phyloP scores from a whole-genome alignment of 2,113 vertebrate species.

The Ardeotis arabs region DNA sequence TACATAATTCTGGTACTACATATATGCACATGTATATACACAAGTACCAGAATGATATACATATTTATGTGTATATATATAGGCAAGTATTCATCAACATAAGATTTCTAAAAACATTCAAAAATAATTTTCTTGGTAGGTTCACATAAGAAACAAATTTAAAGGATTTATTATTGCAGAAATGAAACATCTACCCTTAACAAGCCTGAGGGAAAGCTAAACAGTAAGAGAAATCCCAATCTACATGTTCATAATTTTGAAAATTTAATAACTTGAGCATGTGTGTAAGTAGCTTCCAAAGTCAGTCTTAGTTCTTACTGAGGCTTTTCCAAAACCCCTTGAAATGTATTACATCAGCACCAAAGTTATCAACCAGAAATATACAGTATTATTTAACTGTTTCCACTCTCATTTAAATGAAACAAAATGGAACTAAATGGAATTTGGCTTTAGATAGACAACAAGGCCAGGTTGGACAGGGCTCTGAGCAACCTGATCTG shows the following conservation, averaged over 20 bases:
- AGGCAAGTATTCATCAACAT: neutral
- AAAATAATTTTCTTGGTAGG: neutral
- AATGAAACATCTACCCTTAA: neutral
- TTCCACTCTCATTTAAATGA: neutral
- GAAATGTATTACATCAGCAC: neutral
- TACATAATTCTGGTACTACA: neutral
- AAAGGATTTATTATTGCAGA: neutral
- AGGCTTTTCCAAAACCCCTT: neutral
- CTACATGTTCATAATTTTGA: neutral
- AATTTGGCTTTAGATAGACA: neutral
- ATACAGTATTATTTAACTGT: neutral
- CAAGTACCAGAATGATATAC: neutral
- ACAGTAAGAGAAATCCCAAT: neutral
- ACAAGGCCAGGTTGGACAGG: too few species aligned
- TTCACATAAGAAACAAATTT: neutral
- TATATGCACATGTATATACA: neutral
- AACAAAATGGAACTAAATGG: neutral
- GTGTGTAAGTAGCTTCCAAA: neutral
- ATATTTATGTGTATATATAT: neutral
- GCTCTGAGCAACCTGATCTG: too few species aligned
- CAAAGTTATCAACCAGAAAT: neutral
- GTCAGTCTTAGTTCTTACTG: neutral
- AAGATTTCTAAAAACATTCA: neutral
- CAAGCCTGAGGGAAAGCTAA: neutral
- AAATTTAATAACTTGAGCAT: neutral